Evolutionary conservation across 2,888 invertebrate species (phyloP).

Genomic region (Galeruca laticollis): DNA sequence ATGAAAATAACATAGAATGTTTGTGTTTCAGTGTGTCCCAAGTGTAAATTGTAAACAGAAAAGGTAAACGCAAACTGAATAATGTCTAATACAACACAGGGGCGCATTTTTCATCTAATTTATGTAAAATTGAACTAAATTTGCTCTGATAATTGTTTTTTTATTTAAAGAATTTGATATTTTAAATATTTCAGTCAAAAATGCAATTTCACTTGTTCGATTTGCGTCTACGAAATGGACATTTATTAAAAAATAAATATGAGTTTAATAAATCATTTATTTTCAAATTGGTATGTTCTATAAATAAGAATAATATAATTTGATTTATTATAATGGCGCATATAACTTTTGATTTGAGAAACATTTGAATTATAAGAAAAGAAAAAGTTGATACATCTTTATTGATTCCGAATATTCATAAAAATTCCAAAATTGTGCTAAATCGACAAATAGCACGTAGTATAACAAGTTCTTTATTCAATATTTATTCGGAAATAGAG

Average conservation of each 20-base stretch:
- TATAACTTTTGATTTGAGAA: slow-evolving; percentile 50
- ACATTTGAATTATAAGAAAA: slow-evolving; percentile 18
- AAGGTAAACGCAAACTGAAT: slow-evolving; percentile 9
- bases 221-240: slow-evolving; percentile 4
- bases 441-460: no score
- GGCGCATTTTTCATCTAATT: background rate
- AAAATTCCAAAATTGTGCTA: no score
- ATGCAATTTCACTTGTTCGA: background rate
- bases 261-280: slow-evolving; percentile 59
- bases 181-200: background rate
- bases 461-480: no score
- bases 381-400: no score
- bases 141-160: background rate
- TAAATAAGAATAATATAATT: slow-evolving; percentile 53
- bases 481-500: no score
- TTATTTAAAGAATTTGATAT: background rate
- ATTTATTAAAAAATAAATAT: slow-evolving; percentile 29
- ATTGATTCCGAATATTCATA: no score
- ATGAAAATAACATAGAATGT: slow-evolving; percentile 64
- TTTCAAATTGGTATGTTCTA: slow-evolving; percentile 51
- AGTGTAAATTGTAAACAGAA: slow-evolving; percentile 17
- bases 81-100: no score
- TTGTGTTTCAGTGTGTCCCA: slow-evolving; percentile 55
- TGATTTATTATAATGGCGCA: slow-evolving; percentile 51
- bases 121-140: background rate